Evolutionary conservation across 2,888 invertebrate species (phyloP).

Genomic region (Drosophila prostipennis): DNA sequence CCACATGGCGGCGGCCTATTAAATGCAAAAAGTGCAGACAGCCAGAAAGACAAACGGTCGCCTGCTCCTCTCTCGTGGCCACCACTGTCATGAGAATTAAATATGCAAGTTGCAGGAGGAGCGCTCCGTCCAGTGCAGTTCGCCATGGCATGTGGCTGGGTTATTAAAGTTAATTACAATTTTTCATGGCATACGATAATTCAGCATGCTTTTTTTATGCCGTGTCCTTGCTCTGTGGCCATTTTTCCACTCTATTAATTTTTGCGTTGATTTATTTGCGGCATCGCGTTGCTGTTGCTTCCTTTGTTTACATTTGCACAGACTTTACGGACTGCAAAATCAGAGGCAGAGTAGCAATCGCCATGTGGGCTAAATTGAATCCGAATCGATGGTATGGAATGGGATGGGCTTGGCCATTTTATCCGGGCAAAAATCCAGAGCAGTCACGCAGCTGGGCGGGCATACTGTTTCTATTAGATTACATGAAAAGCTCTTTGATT

Average conservation of each 20-base stretch:
- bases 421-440: constrained; percentile 2
- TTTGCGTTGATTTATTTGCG: constrained; percentile 69
- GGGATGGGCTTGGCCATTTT: constrained; percentile 19
- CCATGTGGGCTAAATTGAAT: constrained; percentile 57
- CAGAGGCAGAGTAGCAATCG: constrained; percentile 47
- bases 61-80: constrained; percentile 6
- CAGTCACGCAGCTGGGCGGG: constrained; percentile 42
- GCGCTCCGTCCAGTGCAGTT: not conserved
- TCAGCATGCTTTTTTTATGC: constrained; percentile 38
- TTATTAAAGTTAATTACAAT: constrained; percentile 80
- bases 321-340: constrained; percentile 42
- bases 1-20: constrained; percentile 76
- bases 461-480: constrained; percentile 55
- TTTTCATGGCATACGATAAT: constrained; percentile 71
- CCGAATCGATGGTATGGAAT: constrained; percentile 26
- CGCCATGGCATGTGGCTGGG: constrained; percentile 54
- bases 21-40: constrained; percentile 78
- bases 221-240: constrained; percentile 68
- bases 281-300: constrained; percentile 17
- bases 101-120: constrained; percentile 58
- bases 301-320: constrained; percentile 13
- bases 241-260: constrained; percentile 78
- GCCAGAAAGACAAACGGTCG: constrained; percentile 70
- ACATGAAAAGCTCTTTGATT: constrained; percentile 45
- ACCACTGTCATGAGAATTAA: constrained; percentile 70